Percentiles rank a stretch among this genome's conserved stretches.
These are phyloP conservation scores for Mongoloraphidia duomilia DNA, from an alignment of 2,888 invertebrate species.

Conservation along the genomic window DNA sequence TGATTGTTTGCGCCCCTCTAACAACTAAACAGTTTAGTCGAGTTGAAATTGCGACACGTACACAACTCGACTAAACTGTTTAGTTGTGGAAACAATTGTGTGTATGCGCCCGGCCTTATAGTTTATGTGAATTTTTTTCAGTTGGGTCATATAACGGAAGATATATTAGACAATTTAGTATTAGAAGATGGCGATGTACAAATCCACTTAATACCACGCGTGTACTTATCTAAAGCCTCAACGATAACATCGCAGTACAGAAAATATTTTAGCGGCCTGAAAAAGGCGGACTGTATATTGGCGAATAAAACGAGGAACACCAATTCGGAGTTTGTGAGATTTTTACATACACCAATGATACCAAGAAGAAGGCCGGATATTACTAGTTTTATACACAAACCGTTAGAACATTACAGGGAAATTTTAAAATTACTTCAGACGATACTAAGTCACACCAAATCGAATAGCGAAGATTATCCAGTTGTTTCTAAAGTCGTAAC, in stretches of 20 bases:
- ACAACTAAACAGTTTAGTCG: too few species aligned
- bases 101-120: too few species aligned
- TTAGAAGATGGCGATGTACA: constrained; percentile 61
- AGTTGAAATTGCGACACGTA: too few species aligned
- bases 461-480: constrained; percentile 33
- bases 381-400: constrained; percentile 71
- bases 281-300: constrained; percentile 72
- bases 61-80: too few species aligned
- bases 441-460: constrained; percentile 32
- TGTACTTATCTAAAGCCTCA: constrained; percentile 58
- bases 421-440: constrained; percentile 42
- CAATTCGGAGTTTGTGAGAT: constrained; percentile 64
- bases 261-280: constrained; percentile 70
- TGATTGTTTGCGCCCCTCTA: too few species aligned
- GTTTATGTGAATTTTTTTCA: too few species aligned
- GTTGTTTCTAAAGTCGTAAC: constrained; percentile 33
- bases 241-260: constrained; percentile 65
- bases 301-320: constrained; percentile 59
- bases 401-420: constrained; percentile 65
- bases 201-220: constrained; percentile 48
- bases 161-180: constrained; percentile 59
- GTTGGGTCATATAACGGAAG: constrained; percentile 64
- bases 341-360: constrained; percentile 67
- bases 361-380: constrained; percentile 72
- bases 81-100: too few species aligned